These are phyloP conservation scores for Andrena haemorrhoa DNA, from an alignment of 2,888 invertebrate species.

Conservation along the genomic window DNA sequence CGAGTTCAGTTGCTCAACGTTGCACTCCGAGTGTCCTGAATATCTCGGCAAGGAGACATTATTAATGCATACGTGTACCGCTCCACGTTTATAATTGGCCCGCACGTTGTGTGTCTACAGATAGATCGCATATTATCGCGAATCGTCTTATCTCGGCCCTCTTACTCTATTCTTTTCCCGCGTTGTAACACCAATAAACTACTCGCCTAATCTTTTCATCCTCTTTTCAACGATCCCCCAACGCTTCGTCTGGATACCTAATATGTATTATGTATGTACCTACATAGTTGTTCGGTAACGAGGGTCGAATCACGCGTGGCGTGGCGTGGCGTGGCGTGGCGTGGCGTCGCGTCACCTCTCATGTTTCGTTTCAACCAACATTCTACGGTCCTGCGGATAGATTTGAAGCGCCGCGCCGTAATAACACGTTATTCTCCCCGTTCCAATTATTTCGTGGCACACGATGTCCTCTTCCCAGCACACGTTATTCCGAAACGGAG, in stretches of 20 bases:
- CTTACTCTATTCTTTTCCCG: slow-evolving; percentile 20
- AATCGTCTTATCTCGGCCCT: slow-evolving; percentile 34
- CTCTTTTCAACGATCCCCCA: neutral
- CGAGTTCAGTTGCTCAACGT: slow-evolving; percentile 78
- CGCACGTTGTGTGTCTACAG: slow-evolving; percentile 83
- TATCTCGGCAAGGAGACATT: slow-evolving; percentile 80
- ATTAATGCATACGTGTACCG: slow-evolving; percentile 78
- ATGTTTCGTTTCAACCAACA: neutral
- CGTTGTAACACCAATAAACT: slow-evolving; percentile 23
- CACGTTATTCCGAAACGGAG: slow-evolving; percentile 56
- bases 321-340: neutral
- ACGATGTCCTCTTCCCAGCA: slow-evolving; percentile 24
- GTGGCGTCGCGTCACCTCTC: no score
- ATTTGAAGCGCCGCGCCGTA: slow-evolving; percentile 8
- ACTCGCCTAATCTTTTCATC: neutral
- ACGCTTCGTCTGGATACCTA: slow-evolving; percentile 14
- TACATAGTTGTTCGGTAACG: neutral
- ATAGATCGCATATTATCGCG: slow-evolving; percentile 65
- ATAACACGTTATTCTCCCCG: neutral
- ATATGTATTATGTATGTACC: neutral
- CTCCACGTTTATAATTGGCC: slow-evolving; percentile 81
- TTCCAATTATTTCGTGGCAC: slow-evolving; percentile 33
- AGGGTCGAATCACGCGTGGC: neutral
- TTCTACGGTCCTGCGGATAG: neutral
- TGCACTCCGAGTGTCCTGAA: slow-evolving; percentile 78